These are phyloP conservation scores for Glaucidium brasilianum DNA, from an alignment of 2,113 vertebrate species.

Conservation along the genomic window DNA sequence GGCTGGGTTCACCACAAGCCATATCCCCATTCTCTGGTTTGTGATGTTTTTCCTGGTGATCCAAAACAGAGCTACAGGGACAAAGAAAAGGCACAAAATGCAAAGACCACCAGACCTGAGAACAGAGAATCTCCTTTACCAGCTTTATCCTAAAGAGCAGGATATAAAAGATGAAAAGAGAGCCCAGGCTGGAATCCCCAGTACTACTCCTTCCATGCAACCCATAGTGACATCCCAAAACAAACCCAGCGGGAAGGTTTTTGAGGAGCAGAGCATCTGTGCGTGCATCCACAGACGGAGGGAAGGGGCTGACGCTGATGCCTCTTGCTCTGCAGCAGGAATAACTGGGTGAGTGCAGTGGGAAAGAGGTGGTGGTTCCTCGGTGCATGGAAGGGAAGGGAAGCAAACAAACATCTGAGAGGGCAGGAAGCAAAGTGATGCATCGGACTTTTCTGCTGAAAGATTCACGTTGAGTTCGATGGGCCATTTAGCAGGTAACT, in stretches of 20 bases:
- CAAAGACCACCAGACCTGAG: not conserved
- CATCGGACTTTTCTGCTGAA: not conserved
- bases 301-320: not conserved
- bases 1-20: rapidly evolving
- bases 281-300: rapidly evolving
- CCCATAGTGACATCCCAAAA: rapidly evolving
- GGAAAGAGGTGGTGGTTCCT: not conserved
- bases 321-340: not conserved
- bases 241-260: rapidly evolving
- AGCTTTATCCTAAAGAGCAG: not conserved
- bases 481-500: conserved; percentile 44
- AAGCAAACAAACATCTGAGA: not conserved
- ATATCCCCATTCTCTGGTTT: rapidly evolving
- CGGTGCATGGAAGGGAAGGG: rapidly evolving
- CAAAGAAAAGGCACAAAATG: not conserved
- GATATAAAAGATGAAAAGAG: not conserved
- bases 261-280: not conserved
- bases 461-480: rapidly evolving
- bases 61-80: not conserved
- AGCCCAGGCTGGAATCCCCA: not conserved
- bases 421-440: not conserved
- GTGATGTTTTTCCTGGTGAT: not conserved
- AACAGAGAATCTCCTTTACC: not conserved
- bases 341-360: rapidly evolving
- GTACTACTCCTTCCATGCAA: rapidly evolving